Conservation (phyloP, 1,140 invertebrate species). For the Drosophila elegans region DNA sequence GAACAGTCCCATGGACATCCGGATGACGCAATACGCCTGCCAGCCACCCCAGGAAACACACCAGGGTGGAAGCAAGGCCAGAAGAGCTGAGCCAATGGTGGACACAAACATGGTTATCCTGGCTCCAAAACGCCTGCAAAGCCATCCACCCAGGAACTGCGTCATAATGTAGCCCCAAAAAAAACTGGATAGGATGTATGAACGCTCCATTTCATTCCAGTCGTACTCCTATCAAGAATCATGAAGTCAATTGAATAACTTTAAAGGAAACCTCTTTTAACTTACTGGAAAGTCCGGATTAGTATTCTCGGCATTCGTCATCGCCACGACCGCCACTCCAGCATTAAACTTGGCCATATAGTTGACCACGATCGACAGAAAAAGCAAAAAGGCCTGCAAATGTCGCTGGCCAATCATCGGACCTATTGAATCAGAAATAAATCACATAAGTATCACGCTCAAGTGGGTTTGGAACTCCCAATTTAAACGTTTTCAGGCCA, state of each 20-base stretch:
- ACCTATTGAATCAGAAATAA: constrained; percentile 28
- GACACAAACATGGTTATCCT: constrained; percentile 87
- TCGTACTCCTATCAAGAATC: constrained; percentile 68
- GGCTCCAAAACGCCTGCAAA: constrained; percentile 88
- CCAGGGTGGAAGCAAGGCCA: constrained; percentile 85
- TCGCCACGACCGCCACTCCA: constrained; percentile 74
- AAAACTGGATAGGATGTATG: constrained; percentile 88
- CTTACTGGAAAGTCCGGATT: constrained; percentile 73
- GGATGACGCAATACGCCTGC: constrained; percentile 86
- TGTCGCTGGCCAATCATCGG: constrained; percentile 71
- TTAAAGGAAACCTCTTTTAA: neutral
- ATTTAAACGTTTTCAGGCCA: neutral
- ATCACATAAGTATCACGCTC: neutral
- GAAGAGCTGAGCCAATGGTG: constrained; percentile 85
- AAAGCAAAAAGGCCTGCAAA: constrained; percentile 69
- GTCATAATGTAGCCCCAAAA: constrained; percentile 87
- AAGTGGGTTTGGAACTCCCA: neutral
- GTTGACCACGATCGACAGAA: constrained; percentile 67
- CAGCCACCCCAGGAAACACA: constrained; percentile 86
- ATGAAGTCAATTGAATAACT: neutral
- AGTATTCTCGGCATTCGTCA: constrained; percentile 69
- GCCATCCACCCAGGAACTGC: constrained; percentile 88
- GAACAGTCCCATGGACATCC: constrained; percentile 90
- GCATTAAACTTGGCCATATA: constrained; percentile 74
- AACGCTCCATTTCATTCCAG: constrained; percentile 86